Percentiles rank a stretch among this genome's conserved stretches.
These are phyloP conservation scores for Sebastes iracundus DNA, from an alignment of 2,797 vertebrate species.

Conservation along the genomic window DNA sequence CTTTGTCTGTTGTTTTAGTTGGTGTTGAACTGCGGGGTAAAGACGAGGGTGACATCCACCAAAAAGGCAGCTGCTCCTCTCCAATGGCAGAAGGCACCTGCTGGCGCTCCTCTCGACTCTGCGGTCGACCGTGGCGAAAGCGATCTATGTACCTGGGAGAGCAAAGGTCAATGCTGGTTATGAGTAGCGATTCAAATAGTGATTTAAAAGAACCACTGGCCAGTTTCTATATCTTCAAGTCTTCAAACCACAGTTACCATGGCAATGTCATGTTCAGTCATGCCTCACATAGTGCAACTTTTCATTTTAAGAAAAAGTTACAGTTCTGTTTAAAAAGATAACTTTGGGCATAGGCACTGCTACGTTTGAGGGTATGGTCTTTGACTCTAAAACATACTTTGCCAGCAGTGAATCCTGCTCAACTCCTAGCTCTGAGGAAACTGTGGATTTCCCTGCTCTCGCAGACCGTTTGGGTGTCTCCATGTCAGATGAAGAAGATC, in stretches of 20 bases:
- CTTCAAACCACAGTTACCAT: not conserved
- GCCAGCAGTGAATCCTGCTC: slow-evolving; percentile 74
- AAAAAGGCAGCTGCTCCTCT: slow-evolving; percentile 77
- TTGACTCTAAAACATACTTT: slow-evolving; percentile 65
- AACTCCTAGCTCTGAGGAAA: slow-evolving; percentile 6
- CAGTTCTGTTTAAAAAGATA: not conserved
- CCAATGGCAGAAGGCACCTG: slow-evolving; percentile 28
- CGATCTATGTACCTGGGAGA: slow-evolving; percentile 86
- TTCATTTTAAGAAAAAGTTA: not conserved
- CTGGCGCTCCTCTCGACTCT: slow-evolving; percentile 84
- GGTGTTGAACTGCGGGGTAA: slow-evolving; percentile 65
- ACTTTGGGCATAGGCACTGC: not conserved
- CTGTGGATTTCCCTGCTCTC: slow-evolving; percentile 1
- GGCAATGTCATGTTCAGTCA: not conserved
- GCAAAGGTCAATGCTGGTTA: not conserved
- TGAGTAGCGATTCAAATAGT: not conserved
- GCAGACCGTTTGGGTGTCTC: slow-evolving; percentile 6
- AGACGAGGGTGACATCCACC: slow-evolving; percentile 84
- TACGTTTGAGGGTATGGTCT: not conserved
- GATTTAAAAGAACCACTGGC: not conserved
- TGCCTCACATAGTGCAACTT: not conserved
- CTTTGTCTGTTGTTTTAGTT: slow-evolving; percentile 51
- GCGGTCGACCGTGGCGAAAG: slow-evolving; percentile 87
- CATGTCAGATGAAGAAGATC: slow-evolving; percentile 50
- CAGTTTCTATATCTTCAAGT: not conserved